Evolutionary conservation across 2,113 vertebrate species (phyloP), one percentile per base, ranked within the genome.

Genomic region (Centrocercus urophasianus): DNA sequence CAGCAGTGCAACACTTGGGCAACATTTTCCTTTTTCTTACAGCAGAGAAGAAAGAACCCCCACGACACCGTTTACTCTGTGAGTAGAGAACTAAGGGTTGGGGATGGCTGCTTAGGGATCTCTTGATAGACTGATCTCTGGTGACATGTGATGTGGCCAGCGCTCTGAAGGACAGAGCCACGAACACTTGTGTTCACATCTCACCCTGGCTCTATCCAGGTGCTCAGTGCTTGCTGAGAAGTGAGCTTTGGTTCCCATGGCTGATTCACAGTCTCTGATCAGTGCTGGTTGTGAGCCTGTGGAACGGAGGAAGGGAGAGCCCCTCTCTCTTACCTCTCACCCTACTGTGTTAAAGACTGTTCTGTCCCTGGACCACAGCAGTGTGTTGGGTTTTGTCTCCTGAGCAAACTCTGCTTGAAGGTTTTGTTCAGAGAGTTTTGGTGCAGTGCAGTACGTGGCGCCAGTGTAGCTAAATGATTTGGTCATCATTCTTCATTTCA

Each of bases 61-160:
- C 96, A 97, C 30, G 98, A 98, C 30, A 93, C 79, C 2, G 71
- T 98, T 71, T 98, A 98, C 90, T 97, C 96, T 2, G 98, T 98
- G 94, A 98, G 98, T 97, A 83, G 10, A 54, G 34, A 21, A 4
- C 20, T 27, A n/a, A 11, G 14, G 42, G 24, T 38, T 27, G 30
- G 43, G 42, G 45, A 32, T 7, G 22, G 43, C 69, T 90, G 50
- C 50, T 79, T 18, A 57, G 74, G 70, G 75, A 38, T 59, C 14
- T 84, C 59, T 43, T 16, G 36, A 12, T 11, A 22, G 28, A 25
- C 48, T 84, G 28, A 63, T 8, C 24, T 25, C 27, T 17, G 45
- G 34, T 54, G 70, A 34, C 81, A 48, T 2, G 4, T 36, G 48
- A 38, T 38, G 14, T 24, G 30, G 21, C 21, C 57, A 63, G 38